phyloP scores from a whole-genome alignment of 2,797 vertebrate species.

The Sebastes matsubarae region DNA sequence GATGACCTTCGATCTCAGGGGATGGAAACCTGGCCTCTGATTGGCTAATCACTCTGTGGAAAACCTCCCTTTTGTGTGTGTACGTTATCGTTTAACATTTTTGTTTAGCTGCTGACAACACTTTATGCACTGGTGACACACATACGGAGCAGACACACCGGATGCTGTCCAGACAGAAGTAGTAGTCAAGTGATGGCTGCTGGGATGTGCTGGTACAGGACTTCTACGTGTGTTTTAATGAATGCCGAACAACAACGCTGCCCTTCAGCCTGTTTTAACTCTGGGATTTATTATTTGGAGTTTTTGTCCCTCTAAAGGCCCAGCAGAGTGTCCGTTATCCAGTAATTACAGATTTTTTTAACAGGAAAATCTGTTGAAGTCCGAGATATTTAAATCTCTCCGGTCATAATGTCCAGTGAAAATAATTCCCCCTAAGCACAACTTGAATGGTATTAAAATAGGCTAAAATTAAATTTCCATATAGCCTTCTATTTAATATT shows the following conservation, averaged over 20 bases:
- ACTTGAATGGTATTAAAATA: background rate
- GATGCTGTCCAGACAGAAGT: constrained; percentile 10
- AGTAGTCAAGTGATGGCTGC: background rate
- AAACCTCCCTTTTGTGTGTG: background rate
- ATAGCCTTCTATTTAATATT: background rate
- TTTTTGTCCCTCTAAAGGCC: background rate
- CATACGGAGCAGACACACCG: background rate
- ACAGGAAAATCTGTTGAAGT: background rate
- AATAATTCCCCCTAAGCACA: background rate
- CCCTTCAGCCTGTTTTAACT: background rate
- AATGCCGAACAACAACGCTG: background rate
- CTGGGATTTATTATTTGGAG: background rate
- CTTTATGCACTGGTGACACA: constrained; percentile 13
- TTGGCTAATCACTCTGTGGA: constrained; percentile 18
- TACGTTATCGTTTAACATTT: constrained; percentile 4
- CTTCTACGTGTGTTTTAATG: background rate
- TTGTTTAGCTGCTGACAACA: constrained; percentile 39
- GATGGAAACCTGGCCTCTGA: constrained; percentile 36
- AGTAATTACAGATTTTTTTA: background rate
- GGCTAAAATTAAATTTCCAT: background rate
- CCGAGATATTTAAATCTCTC: background rate
- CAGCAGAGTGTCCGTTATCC: accelerated
- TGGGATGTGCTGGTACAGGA: background rate
- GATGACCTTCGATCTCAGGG: constrained; percentile 31
- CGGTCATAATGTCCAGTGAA: background rate